Evolutionary conservation across 2,113 vertebrate genomes (phyloP).

Genomic region (Cyprinodon brontotheroides): DNA sequence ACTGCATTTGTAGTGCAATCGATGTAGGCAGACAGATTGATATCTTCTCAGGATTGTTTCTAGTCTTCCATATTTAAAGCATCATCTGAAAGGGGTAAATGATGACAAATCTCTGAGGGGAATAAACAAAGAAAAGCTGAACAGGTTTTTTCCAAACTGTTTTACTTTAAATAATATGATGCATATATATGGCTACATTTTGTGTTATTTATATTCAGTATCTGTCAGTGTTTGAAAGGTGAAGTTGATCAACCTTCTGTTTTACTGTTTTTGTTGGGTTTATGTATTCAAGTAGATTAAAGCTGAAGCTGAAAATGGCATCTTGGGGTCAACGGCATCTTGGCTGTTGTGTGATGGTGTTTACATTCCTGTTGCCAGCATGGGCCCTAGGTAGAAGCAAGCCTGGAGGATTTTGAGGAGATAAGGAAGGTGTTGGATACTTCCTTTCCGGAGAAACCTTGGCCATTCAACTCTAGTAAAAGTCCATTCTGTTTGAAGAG

Average conservation of each 20-base stretch:
- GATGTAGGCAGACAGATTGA: constrained; percentile 11
- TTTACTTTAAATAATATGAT: not conserved
- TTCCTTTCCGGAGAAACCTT: too few relatives aligned
- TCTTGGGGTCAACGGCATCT: too few relatives aligned
- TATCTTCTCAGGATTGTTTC: constrained; percentile 4
- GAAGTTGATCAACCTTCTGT: not conserved
- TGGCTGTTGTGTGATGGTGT: too few relatives aligned
- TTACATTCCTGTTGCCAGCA: too few relatives aligned
- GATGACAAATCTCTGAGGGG: not conserved
- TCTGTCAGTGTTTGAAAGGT: not conserved
- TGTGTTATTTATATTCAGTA: not conserved
- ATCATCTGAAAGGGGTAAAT: not conserved
- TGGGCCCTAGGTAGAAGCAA: too few relatives aligned
- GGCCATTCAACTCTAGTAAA: too few relatives aligned
- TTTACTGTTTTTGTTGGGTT: not conserved
- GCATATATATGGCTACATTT: not conserved
- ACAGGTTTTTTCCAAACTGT: not conserved
- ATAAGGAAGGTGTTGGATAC: too few relatives aligned
- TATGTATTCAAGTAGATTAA: not conserved
- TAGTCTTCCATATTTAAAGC: not conserved
- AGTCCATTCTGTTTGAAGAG: too few relatives aligned
- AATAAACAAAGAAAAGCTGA: not conserved
- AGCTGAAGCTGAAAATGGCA: too few relatives aligned
- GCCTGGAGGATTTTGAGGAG: too few relatives aligned
- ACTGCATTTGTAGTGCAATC: constrained; percentile 7